A percentile compares a stretch with the other conserved stretches of the same genome.
Evolutionary conservation across 2,888 invertebrate genomes (phyloP).

Genomic region (Cabera pusaria): DNA sequence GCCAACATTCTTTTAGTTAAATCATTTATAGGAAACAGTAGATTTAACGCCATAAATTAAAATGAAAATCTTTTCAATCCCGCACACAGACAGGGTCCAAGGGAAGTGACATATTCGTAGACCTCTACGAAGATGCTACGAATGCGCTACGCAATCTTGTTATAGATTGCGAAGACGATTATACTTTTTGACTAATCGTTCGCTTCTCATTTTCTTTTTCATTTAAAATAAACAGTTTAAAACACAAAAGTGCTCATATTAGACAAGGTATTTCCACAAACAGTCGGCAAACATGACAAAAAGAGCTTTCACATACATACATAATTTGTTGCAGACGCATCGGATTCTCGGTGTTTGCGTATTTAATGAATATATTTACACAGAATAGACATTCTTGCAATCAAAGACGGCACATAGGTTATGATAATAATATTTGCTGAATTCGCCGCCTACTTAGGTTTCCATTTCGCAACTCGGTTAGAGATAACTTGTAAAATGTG

Average conservation of each 20-base stretch:
- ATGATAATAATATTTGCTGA: too few species aligned
- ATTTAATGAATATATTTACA: slow-evolving; percentile 58
- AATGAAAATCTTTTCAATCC: too few species aligned
- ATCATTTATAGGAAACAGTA: too few species aligned
- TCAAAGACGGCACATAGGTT: slow-evolving; percentile 6
- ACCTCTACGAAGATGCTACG: slow-evolving; percentile 36
- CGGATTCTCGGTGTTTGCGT: slow-evolving; percentile 56
- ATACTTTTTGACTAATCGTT: too few species aligned
- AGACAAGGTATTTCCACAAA: slow-evolving; percentile 27
- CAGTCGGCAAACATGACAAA: slow-evolving; percentile 21
- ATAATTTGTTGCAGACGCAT: slow-evolving; percentile 47
- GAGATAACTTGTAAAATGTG: slow-evolving; percentile 17
- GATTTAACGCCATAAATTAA: too few species aligned
- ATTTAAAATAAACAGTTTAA: slow-evolving; percentile 17
- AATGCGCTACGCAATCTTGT: slow-evolving; percentile 57
- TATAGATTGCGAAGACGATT: too few species aligned
- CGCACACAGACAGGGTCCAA: too few species aligned
- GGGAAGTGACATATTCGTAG: slow-evolving; percentile 18
- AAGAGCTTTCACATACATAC: slow-evolving; percentile 18
- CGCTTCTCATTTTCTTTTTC: slow-evolving; percentile 12
- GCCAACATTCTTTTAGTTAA: too few species aligned
- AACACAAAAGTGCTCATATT: slow-evolving; percentile 17
- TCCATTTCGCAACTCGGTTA: slow-evolving; percentile 14
- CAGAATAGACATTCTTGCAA: slow-evolving; percentile 54
- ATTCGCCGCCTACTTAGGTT: too few species aligned